Evolutionary conservation across 2,888 invertebrate species (phyloP), one percentile per base, ranked within the genome.

Genomic region (Eupithecia insigniata): DNA sequence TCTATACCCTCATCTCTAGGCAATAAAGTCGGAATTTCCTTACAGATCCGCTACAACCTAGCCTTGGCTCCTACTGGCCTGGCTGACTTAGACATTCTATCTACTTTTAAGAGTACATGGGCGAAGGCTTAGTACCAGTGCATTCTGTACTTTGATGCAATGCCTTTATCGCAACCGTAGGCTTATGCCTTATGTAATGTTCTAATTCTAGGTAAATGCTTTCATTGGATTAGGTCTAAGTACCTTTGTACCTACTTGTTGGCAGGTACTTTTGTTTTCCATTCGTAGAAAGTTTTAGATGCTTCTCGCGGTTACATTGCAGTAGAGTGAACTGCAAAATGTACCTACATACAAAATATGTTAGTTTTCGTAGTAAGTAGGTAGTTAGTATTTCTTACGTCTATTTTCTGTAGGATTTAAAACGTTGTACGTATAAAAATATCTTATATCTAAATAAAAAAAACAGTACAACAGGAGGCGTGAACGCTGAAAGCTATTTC

Each of bases 61-160:
- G 93, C 93, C 93, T 94, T 93, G 93, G 93, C 93, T 94, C 87
- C 87, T 90, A 92, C 93, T 93, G 92, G 93, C 93, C 92, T 92
- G 90, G 91, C 93, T 93, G 93, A 93, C 93, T 94, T 94, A 94
- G 93, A 94, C 93, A 93, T 94, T 94, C 93, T 94, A 94, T 93
- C 93, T 93, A 94, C 93, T 94, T 93, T 94, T 94, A 93, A 91
- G 87, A 92, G 92, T 92, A 92, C 92, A 90, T 90, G 85, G 85
- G 87, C 90, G 91, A 92, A 93, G 92, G 92, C 90, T 92, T 84
- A 85, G 85, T 87, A 87, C 90, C 90, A 84, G 83, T 86, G 85
- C 85, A 86, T 83, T 84, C 78, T 82, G 85, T 85, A 87, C 85
- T 85, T 82, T 75, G 80, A 85, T 87, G 86, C 86, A 88, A 87